Evolutionary conservation across 2,797 vertebrate species (phyloP), one percentile per base, ranked within the genome.

Genomic region (Mus caroli): DNA sequence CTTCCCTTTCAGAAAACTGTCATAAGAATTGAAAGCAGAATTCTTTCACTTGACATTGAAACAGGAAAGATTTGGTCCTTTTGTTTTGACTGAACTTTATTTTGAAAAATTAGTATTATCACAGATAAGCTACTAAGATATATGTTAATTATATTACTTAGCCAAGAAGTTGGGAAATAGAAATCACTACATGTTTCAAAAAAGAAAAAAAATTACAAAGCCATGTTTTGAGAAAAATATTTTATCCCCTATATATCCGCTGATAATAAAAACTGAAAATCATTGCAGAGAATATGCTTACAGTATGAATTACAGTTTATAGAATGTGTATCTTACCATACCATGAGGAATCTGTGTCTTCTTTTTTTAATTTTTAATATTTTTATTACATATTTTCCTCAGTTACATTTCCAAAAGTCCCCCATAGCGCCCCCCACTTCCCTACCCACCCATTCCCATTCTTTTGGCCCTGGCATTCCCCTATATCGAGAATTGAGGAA

Each of bases 311-410:
- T 17, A 52, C 0, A 34, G 2, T 4, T 64, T 34, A 40, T 19
- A 40, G 14, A 60, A 28, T 31, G 12, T 24, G 0, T 64, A 95
- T 96, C 84, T 93, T 92, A 62, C 97, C 83, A 87, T 64, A 62
- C 97, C 85, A 83, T 71, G 91, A 97, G 95, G 50, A 40, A 95
- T 80, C 76, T 96, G 84, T 91, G 76, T 67, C 50, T 79, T 84
- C n/a, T n/a, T n/a, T n/a, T n/a, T n/a, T n/a, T n/a, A n/a, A n/a
- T n/a, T n/a, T n/a, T n/a, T n/a, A n/a, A n/a, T n/a, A n/a, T n/a
- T n/a, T n/a, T n/a, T n/a, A n/a, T n/a, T n/a, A n/a, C n/a, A n/a
- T n/a, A n/a, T n/a, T n/a, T n/a, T n/a, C n/a, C n/a, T n/a, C n/a
- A n/a, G n/a, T n/a, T n/a, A n/a, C n/a, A n/a, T n/a, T n/a, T n/a